Conservation (phyloP, 2,888 invertebrate species). For the Schizaphis graminum region DNA sequence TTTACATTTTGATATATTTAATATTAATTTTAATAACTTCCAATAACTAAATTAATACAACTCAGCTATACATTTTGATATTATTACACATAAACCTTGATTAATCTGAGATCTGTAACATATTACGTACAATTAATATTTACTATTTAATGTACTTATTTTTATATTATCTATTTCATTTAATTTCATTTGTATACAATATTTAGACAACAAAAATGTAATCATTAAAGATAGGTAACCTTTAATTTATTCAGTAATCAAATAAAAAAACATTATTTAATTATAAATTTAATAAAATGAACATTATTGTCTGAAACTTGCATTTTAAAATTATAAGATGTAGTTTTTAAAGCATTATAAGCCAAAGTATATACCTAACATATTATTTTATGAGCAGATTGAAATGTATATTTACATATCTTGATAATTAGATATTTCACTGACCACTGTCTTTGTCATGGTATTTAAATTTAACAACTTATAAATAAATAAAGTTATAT, state of each 20-base stretch:
- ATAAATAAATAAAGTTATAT: neutral
- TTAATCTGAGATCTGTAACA: neutral
- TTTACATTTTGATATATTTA: neutral
- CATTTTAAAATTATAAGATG: neutral
- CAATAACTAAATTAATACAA: no score
- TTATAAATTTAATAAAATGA: neutral
- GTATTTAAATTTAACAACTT: neutral
- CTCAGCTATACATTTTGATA: neutral
- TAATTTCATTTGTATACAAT: neutral
- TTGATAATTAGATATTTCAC: neutral
- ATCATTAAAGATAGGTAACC: neutral
- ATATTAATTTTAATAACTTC: no score
- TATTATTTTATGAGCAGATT: neutral
- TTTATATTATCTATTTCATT: neutral
- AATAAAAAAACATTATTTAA: neutral
- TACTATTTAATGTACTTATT: neutral
- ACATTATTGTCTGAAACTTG: no score
- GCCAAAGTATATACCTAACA: neutral
- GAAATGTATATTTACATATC: neutral
- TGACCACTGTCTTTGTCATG: neutral
- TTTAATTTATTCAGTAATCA: neutral
- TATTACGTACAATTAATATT: neutral
- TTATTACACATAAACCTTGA: neutral
- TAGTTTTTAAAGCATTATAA: neutral
- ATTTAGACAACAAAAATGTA: neutral